A percentile compares a stretch with the other conserved stretches of the same genome.
Evolutionary conservation across 2,888 invertebrate genomes (phyloP).

Genomic region (Drosophila prostipennis): DNA sequence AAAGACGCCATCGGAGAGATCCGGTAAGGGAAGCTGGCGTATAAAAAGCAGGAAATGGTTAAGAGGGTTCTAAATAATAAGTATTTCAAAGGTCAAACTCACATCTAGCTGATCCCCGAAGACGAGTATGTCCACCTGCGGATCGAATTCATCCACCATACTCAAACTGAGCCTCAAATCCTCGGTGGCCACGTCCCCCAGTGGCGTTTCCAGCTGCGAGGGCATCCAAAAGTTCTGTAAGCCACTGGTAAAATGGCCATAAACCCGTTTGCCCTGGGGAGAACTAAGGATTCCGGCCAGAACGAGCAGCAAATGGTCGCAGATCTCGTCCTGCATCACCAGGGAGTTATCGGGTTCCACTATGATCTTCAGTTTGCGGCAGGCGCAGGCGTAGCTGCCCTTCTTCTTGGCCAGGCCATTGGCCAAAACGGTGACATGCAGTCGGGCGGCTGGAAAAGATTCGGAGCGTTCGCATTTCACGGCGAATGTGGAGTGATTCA

Average conservation of each 20-base stretch:
- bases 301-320: conserved; percentile 82
- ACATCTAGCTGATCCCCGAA: conserved; percentile 67
- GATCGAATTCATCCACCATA: conserved; percentile 59
- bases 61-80: too few relatives aligned
- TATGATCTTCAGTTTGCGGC: conserved; percentile 82
- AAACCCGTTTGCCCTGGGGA: conserved; percentile 68
- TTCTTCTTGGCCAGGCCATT: conserved; percentile 68
- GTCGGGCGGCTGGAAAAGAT: conserved; percentile 79
- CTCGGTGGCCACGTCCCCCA: conserved; percentile 57
- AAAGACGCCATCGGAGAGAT: conserved; percentile 80
- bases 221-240: conserved; percentile 81
- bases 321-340: conserved; percentile 82
- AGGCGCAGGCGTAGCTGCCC: conserved; percentile 78
- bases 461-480: conserved; percentile 80
- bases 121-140: conserved; percentile 75
- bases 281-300: conserved; percentile 81
- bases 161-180: conserved; percentile 58
- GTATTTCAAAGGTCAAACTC: neutral
- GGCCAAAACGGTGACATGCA: conserved; percentile 79
- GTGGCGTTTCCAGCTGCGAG: conserved; percentile 65
- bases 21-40: conserved; percentile 62
- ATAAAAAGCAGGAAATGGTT: neutral
- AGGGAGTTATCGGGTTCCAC: conserved; percentile 82
- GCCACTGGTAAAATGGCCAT: conserved; percentile 77
- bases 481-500: conserved; percentile 80